Base-by-base conservation (phyloP, 2,888 invertebrate genomes). In the Phorcus lineatus region DNA sequence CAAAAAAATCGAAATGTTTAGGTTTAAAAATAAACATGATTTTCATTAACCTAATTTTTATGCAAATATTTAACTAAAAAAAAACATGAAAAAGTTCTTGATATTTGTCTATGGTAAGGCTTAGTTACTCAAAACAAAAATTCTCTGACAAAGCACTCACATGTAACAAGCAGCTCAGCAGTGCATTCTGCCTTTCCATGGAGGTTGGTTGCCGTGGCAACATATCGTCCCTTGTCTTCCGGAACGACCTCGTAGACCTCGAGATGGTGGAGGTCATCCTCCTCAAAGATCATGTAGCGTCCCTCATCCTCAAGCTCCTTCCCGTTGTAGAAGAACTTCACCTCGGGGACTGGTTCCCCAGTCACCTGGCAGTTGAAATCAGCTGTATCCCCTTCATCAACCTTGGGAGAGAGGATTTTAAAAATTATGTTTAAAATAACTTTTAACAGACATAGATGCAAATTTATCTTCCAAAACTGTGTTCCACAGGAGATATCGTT, bases 171-270 rank as follows among this genome's bases (percentile, higher is more conserved):
- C 17, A 92, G 84, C 22, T 89, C 86, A 53, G 90, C 90, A 77
- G 93, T 91, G 85, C 92, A 92, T 31, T 92, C 90, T 47, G 95
- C 96, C 86, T 96, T 96, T 2, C 96, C 97, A 40, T 94, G 94
- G 19, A 93, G 90, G 91, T 96, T 97, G 0, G 94, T 94, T 0
- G 96, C 96, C 91, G 96, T 96, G 3, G 96, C 96, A 0, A 96
- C 95, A 90, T 97, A 97, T 77, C 96, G 95, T 17, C 96, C 97
- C 87, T 95, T 95, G 91, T 97, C 96, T 86, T 95, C 95, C 0
- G 95, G 94, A 88, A 91, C 22, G 88, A 90, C 81, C 66, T 92
- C 88, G 40, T 88, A 87, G 22, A 92, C 86, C 78, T 90, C 89
- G 19, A 92, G 86, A 77, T 90, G 88, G 76, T 90, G 87, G 6